Evolutionary conservation across 2,113 vertebrate genomes (phyloP), one percentile per base, ranked within the genome.

Genomic region (Oncorhynchus mykiss): DNA sequence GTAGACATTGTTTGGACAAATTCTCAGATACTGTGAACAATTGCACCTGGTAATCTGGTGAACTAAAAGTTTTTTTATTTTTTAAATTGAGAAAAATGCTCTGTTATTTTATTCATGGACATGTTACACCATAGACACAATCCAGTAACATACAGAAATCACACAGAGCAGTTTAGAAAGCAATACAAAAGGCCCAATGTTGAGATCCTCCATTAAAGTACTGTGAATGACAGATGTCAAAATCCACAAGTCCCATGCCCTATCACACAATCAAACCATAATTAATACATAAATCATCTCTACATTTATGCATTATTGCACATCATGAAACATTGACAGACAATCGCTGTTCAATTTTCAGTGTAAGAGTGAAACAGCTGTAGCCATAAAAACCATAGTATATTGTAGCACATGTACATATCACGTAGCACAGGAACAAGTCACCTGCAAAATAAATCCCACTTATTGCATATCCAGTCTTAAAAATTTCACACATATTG

Each of bases 31-130:
- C 12, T 54, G 29, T 72, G 27, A 39, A 71, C 48, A 25, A 60
- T 7, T 75, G 11, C 60, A 77, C 54, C 3, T 65, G 1, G 13
- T 22, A 8, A 7, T 51, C 34, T 75, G 13, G 8, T 57, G 31
- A 74, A 79, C 71, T 57, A 65, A 68, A 76, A 67, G 27, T 27
- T 3, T 27, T 27, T 27, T 27, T 27, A 2, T 3, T 31, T 59
- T 27, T 16, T 34, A 0, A 34, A 72, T 18, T 12, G 13, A 14
- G 16, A 20, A 3, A 22, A n/a, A 60, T 60, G 12, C 18, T 57
- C 18, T 57, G 13, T 57, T 20, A 13, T 3, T 22, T 60, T 60
- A n/a, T 14, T 60, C 20, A 60, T 60, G 18, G 7, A 60, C 18
- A 2, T 60, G 59, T 60, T 60, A 7, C 14, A 60, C 8, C n/a